Percentiles rank a stretch among this genome's conserved stretches.
Conservation (phyloP, 2,888 invertebrate genomes). For the Autographa gamma region DNA sequence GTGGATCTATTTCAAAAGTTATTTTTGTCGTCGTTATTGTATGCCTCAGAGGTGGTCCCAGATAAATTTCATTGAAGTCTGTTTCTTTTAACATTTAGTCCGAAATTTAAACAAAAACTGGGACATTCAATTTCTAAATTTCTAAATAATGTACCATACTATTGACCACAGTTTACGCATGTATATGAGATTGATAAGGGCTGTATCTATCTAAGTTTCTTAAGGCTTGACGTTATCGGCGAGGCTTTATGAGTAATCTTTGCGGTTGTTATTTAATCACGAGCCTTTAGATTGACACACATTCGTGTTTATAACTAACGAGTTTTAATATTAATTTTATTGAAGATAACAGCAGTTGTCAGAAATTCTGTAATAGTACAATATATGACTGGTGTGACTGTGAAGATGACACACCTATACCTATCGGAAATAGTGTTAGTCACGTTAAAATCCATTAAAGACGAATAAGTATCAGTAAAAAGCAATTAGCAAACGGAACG, state of each 20-base stretch:
- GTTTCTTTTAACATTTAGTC: too few relatives aligned
- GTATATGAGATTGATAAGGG: too few relatives aligned
- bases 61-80: too few relatives aligned
- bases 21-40: too few relatives aligned
- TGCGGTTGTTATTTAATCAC: constrained; percentile 6
- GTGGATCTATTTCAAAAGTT: too few relatives aligned
- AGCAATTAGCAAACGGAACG: background rate
- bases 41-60: too few relatives aligned
- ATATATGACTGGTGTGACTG: background rate
- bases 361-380: background rate
- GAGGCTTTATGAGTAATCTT: background rate
- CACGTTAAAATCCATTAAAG: background rate
- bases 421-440: background rate
- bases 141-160: too few relatives aligned
- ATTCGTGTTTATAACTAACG: background rate
- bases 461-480: background rate
- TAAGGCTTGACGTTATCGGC: background rate
- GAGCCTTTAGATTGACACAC: background rate
- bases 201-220: background rate
- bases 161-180: too few relatives aligned
- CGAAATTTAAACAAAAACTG: too few relatives aligned
- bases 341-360: background rate
- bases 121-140: too few relatives aligned
- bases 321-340: background rate
- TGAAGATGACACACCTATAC: background rate